Evolutionary conservation across 1,140 invertebrate species (phyloP), one percentile per base, ranked within the genome.

Genomic region (Drosophila lini): DNA sequence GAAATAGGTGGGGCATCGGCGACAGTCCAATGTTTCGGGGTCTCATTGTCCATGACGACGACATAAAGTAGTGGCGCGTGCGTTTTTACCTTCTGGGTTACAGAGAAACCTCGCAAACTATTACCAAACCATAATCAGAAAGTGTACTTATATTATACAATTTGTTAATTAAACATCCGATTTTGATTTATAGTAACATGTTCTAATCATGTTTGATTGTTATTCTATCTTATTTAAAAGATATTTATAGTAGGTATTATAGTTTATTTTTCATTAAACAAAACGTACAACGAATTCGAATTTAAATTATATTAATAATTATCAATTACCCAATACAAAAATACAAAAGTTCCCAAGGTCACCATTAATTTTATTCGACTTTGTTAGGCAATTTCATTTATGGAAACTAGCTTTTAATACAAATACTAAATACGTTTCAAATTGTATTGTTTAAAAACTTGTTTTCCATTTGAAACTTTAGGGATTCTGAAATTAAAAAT

Each of bases 21-120:
- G 28, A 10, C 31, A 50, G 58, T 28, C 22, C 45, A 53, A 47
- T 32, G 28, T 36, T 65, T 65, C 10, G 32, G 22, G 16, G 59
- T 63, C 58, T 10, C 41, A 36, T 36, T 45, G 59, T 32, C 60
- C 60, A 38, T 64, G 32, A 34, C 41, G 44, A 67, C 60, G 60
- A 47, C 63, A 67, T 65, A 28, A 47, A 38, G 15, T 25, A 10
- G 32, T 5, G 16, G 60, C 63, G 59, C 60, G 63, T 65, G 63
- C 44, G 41, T 60, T 63, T 25, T 36, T 63, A 36, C 42, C 15
- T 67, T 64, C n/a, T 34, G 15, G 15, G 15, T 5, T 36, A 48
- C 44, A 50, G 28, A 22, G 5, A 1, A 38, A 31, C 63, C 15
- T n/a, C 31, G 28, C 22, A 44, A 41, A 15, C 19, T 13, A 9